Base-by-base conservation (phyloP, 92 coral and sea anemone genomes). In the Diadumene lineata region DNA sequence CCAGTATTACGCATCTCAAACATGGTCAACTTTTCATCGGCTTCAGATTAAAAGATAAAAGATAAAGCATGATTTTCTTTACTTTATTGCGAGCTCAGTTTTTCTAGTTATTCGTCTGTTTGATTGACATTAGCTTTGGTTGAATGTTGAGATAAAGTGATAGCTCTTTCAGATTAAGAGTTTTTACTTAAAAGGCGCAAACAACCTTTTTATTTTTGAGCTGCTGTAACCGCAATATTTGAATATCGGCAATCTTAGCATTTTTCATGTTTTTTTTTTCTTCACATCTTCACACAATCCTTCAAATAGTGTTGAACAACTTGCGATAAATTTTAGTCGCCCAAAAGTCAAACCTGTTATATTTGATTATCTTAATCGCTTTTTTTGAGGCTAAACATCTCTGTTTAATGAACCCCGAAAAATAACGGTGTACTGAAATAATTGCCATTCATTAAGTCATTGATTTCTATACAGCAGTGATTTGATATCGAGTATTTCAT, bases 91-190 rank as follows among this genome's bases (percentile, higher is more conserved):
- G 64, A 58, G 64, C 26, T 58, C 64, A 72, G 65, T 31, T 72
- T 72, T 78, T 63, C 31, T 56, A 34, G 22, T 51, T 76, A 13
- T 22, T 64, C 23, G 31, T 30, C 46, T 6, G 34, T 48, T 76
- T 78, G 82, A 78, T 78, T 78, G 82, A 78, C 82, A 68, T 38
- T 22, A 78, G 63, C 72, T 69, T 68, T 56, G 50, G 64, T 78
- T 78, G 53, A 68, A 78, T 68, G 58, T 69, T 60, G 13, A 16
- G 82, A 78, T 78, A 78, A 78, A 69, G 56, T 53, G 82, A 78
- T 67, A 16, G 66, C 75, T 64, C 82, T 64, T 60, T 13, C 56
- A 74, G 79, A 74, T 74, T 74, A 64, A 76, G 81, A 76, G 72
- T 55, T 66, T 34, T 51, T 55, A 23, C 72, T 26, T 76, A 30